Evolutionary conservation across 2,797 vertebrate genomes (phyloP), one percentile per base, ranked within the genome.

Genomic region (Balearica regulorum): DNA sequence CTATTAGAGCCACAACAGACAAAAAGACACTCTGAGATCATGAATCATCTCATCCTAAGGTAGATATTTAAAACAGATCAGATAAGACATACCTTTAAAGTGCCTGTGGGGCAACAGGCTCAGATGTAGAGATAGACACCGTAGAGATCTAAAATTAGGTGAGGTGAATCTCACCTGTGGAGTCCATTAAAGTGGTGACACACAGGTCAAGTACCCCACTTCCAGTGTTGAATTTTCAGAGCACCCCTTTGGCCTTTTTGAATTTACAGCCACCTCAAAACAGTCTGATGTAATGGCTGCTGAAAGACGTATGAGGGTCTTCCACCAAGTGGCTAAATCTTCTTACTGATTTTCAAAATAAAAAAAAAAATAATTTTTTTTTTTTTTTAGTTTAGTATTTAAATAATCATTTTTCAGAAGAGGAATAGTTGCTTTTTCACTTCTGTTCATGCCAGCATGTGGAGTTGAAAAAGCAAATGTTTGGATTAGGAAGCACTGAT

Each of bases 1-100:
- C 53, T 88, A 2, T 73, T 80, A 64, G 1, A 91, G 73, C 55
- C 12, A 1, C 58, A 66, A 53, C 0, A 1, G 55, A 71, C 75
- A 77, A 90, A 84, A 82, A 87, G 76, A 66, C 44, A 86, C 53
- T 91, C 58, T 21, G 33, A 92, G 61, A 58, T 71, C 44, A 69
- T 87, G 76, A 91, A 86, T 89, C 82, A 85, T 80, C 73, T 85
- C 68, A 62, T 92, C 57, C 41, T 53, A 54, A 69, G 21, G 65
- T 7, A 93, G 84, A 61, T 89, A 93, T 54, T 92, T 91, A 54
- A 89, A 93, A 89, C 2, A 93, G 79, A 89, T 95, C 61, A 89
- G 92, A 82, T 89, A 95, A 94, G 76, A 61, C 57, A 54, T 75
- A n/a, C 35, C 71, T 96, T 86, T 81, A 41, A 83, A 89, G 65